phyloP scores from a whole-genome alignment of 2,797 vertebrate species.

The Bryconaethiops microstoma region DNA sequence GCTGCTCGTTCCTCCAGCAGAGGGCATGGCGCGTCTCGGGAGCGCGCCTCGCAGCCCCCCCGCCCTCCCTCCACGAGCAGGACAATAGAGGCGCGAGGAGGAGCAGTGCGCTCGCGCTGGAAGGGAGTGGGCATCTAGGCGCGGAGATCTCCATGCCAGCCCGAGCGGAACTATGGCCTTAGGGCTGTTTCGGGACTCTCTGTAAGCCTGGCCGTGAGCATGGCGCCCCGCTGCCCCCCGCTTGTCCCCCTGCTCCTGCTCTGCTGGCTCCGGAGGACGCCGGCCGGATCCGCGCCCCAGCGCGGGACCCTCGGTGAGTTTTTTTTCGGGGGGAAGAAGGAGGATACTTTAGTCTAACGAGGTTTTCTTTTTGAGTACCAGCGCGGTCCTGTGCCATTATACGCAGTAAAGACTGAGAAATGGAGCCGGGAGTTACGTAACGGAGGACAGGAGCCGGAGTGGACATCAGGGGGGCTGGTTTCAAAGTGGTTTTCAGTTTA shows the following conservation, averaged over 20 bases:
- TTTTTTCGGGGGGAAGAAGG: not conserved
- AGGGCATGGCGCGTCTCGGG: conserved; percentile 17
- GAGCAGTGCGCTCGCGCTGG: conserved; percentile 14
- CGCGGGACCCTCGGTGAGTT: conserved; percentile 63
- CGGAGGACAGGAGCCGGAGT: not conserved
- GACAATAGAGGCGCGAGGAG: conserved; percentile 55
- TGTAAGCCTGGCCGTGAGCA: conserved; percentile 63
- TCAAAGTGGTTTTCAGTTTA: conserved; percentile 27
- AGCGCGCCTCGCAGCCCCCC: not conserved
- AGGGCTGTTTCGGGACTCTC: conserved; percentile 41
- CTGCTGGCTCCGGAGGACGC: conserved; percentile 31
- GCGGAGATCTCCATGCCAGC: conserved; percentile 48
- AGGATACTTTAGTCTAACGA: not conserved
- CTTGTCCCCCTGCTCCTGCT: conserved; percentile 55
- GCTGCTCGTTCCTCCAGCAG: conserved; percentile 28
- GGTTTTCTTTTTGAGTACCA: not conserved
- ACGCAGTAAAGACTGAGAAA: not conserved
- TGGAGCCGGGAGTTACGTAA: conserved; percentile 48
- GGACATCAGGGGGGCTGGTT: conserved; percentile 7
- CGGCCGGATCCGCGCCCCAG: conserved; percentile 52
- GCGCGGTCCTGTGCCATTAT: not conserved
- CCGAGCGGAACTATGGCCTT: conserved; percentile 58
- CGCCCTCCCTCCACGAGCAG: conserved; percentile 20
- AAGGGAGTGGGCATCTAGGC: conserved; percentile 54
- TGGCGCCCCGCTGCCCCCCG: conserved; percentile 54